A percentile compares a stretch with the other conserved stretches of the same genome.
Conservation (phyloP, 2,888 invertebrate genomes). For the Crepidodera aurea region DNA sequence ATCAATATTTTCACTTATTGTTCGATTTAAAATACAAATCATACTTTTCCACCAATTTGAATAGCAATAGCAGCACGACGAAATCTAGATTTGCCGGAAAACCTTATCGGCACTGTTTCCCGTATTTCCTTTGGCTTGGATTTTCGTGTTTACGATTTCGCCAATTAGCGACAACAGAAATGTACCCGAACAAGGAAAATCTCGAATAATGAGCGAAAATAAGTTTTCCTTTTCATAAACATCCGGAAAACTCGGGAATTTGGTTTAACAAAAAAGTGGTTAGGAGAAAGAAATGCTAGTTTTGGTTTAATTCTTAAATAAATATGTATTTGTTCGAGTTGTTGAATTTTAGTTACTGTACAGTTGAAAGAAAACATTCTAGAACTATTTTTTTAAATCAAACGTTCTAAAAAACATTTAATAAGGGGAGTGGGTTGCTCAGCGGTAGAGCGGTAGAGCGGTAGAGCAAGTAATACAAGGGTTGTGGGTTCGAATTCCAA, state of each 20-base stretch:
- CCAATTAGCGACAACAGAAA: slow-evolving; percentile 22
- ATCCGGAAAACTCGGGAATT: slow-evolving; percentile 4
- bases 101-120: slow-evolving; percentile 10
- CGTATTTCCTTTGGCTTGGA: slow-evolving; percentile 7
- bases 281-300: neutral
- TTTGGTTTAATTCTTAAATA: neutral
- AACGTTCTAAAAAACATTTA: no score
- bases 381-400: no score
- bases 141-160: slow-evolving; percentile 17
- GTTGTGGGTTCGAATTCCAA: no score
- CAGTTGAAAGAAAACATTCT: no score
- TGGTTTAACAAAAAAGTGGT: neutral
- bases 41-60: neutral
- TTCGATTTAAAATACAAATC: neutral
- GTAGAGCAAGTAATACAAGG: no score
- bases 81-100: slow-evolving; percentile 14
- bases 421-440: no score
- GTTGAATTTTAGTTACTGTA: no score
- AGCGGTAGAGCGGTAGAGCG: no score
- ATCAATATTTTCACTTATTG: neutral
- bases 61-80: neutral
- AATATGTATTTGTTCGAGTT: neutral
- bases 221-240: slow-evolving; percentile 20
- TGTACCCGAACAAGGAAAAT: slow-evolving; percentile 14
- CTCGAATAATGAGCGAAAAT: slow-evolving; percentile 20